Percentiles rank a stretch among this genome's conserved stretches.
These are phyloP conservation scores for Hippocampus kuda DNA, from an alignment of 2,797 vertebrate species.

Conservation along the genomic window DNA sequence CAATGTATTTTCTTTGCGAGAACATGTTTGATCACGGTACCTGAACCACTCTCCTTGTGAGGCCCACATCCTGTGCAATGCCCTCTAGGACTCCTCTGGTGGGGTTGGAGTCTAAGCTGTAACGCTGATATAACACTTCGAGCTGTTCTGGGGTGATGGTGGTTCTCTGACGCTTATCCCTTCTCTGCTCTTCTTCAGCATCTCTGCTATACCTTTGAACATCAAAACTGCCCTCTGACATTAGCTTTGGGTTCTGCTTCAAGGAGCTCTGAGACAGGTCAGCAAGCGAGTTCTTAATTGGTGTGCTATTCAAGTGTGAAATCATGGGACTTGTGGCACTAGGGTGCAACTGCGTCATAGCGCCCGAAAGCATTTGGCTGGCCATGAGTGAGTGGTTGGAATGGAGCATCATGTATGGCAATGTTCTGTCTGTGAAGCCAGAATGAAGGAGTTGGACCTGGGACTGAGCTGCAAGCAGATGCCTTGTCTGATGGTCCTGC, in stretches of 20 bases:
- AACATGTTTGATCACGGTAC: slow-evolving; percentile 51
- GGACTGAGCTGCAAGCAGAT: slow-evolving; percentile 88
- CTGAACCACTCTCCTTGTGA: slow-evolving; percentile 96
- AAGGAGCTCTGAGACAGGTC: slow-evolving; percentile 78
- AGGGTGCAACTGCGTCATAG: slow-evolving; percentile 81
- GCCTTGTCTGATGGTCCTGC: slow-evolving; percentile 98
- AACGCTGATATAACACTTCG: slow-evolving; percentile 96
- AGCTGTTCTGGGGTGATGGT: slow-evolving; percentile 98
- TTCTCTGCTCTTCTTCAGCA: slow-evolving; percentile 85
- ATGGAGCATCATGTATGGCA: slow-evolving; percentile 98
- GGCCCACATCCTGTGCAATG: slow-evolving; percentile 93
- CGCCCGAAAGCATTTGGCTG: slow-evolving; percentile 87
- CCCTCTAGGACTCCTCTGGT: slow-evolving; percentile 96
- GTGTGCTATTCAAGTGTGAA: slow-evolving; percentile 57
- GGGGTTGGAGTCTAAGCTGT: slow-evolving; percentile 94
- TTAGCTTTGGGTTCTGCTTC: slow-evolving; percentile 86
- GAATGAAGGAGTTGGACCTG: slow-evolving; percentile 94
- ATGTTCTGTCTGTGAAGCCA: slow-evolving; percentile 84
- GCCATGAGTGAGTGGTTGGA: slow-evolving; percentile 88
- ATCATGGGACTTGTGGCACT: slow-evolving; percentile 56
- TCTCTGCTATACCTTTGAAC: slow-evolving; percentile 64
- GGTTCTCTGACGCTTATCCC: slow-evolving; percentile 93
- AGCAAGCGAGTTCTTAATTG: slow-evolving; percentile 54
- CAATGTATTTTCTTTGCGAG: not conserved
- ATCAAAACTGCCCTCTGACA: slow-evolving; percentile 77